phyloP scores from a whole-genome alignment of 2,888 invertebrate genomes.

The Eugnorisma glareosa region DNA sequence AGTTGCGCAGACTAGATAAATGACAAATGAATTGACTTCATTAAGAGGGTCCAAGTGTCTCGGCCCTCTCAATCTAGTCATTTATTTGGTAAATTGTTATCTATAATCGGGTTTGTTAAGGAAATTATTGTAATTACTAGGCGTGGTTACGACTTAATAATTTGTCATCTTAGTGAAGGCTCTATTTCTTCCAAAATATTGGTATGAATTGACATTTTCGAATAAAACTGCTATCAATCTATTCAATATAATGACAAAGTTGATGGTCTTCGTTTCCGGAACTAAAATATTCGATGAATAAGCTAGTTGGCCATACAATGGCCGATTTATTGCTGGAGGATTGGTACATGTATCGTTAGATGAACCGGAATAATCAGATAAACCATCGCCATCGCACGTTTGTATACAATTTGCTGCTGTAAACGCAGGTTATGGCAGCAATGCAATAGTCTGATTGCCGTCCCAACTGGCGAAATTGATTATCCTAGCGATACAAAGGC shows the following conservation, averaged over 20 bases:
- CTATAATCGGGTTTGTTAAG: not conserved
- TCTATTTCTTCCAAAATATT: not conserved
- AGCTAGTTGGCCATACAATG: slow-evolving; percentile 25
- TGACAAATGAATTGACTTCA: not conserved
- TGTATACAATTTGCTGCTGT: slow-evolving; percentile 11
- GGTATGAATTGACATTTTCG: not conserved
- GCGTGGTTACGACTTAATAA: not conserved
- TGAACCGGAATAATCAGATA: slow-evolving; percentile 28
- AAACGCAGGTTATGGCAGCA: not conserved
- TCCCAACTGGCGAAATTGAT: not conserved
- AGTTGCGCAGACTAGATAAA: not conserved
- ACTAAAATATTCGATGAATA: slow-evolving; percentile 20
- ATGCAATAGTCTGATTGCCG: not conserved
- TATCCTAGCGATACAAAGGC: not conserved
- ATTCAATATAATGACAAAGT: not conserved
- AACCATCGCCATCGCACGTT: slow-evolving; percentile 1
- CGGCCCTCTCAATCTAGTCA: not conserved
- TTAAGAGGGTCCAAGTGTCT: not conserved
- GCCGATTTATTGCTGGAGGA: slow-evolving; percentile 17
- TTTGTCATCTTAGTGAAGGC: not conserved
- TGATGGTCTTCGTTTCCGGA: not conserved
- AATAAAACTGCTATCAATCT: not conserved
- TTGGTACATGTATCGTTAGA: slow-evolving; percentile 23
- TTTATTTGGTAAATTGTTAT: not conserved
- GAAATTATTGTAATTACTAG: not conserved